Conservation (phyloP, 2,888 invertebrate genomes). For the Pyrochroa serraticornis region DNA sequence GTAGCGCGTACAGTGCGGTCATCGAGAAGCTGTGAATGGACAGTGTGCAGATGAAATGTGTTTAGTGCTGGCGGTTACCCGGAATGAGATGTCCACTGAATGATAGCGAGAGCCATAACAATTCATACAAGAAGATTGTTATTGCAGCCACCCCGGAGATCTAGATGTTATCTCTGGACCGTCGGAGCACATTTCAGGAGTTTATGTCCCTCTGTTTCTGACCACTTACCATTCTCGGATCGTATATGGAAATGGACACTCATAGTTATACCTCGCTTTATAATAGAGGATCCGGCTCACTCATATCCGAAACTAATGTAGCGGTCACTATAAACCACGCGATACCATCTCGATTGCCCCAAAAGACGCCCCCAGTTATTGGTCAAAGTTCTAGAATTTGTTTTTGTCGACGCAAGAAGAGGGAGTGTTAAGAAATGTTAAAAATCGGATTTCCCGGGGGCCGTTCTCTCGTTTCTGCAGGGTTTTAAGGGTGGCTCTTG, state of each 20-base stretch:
- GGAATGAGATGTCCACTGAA: slow-evolving; percentile 47
- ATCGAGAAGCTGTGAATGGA: slow-evolving; percentile 42
- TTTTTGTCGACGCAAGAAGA: slow-evolving; percentile 1
- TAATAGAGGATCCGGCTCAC: slow-evolving; percentile 37
- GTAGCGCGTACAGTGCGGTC: slow-evolving; percentile 27
- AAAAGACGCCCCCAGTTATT: slow-evolving; percentile 12
- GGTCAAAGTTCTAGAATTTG: slow-evolving; percentile 7
- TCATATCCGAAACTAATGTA: slow-evolving; percentile 39
- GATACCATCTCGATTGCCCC: slow-evolving; percentile 14
- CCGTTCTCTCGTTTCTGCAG: no score
- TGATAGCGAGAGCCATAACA: slow-evolving; percentile 42
- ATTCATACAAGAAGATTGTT: slow-evolving; percentile 48
- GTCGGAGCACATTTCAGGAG: slow-evolving; percentile 52
- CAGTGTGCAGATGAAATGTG: slow-evolving; percentile 41
- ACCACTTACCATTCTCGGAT: slow-evolving; percentile 51
- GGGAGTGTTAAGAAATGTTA: slow-evolving; percentile 7
- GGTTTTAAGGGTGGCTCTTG: slow-evolving; percentile 17
- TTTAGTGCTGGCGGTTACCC: slow-evolving; percentile 43
- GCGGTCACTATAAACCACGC: slow-evolving; percentile 38
- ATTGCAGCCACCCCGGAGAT: slow-evolving; percentile 52
- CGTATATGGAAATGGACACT: slow-evolving; percentile 50
- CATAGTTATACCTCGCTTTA: slow-evolving; percentile 45
- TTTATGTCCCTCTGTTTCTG: slow-evolving; percentile 48
- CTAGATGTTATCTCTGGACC: slow-evolving; percentile 51
- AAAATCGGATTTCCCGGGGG: slow-evolving; percentile 7